Evolutionary conservation across 2,113 vertebrate species (phyloP).

Genomic region (Leucopsar rothschildi): DNA sequence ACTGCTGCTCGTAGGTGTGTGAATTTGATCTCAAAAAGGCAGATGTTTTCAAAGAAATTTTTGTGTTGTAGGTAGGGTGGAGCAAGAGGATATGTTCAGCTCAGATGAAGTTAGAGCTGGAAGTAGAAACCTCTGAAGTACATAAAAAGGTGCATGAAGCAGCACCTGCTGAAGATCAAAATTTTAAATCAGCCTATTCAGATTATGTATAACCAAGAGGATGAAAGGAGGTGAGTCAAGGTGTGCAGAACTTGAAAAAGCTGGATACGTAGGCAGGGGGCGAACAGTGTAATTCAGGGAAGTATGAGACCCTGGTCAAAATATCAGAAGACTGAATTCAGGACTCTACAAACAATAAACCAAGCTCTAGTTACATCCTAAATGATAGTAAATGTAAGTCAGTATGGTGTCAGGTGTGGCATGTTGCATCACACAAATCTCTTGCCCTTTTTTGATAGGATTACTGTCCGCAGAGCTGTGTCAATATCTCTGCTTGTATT

Average conservation of each 20-base stretch:
- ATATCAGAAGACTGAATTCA: not conserved
- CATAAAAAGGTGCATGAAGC: not conserved
- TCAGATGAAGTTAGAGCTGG: not conserved
- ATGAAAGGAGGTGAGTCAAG: not conserved
- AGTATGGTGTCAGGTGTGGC: not conserved
- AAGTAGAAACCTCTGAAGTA: not conserved
- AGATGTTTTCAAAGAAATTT: not conserved
- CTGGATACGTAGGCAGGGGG: not conserved
- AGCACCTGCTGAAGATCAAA: not conserved
- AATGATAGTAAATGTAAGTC: not conserved
- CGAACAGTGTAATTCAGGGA: not conserved
- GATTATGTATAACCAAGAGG: not conserved
- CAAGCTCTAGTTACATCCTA: not conserved
- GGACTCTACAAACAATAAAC: not conserved
- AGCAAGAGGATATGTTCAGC: not conserved
- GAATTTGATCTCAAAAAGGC: not conserved
- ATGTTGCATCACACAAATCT: not conserved
- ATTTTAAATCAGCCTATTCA: not conserved
- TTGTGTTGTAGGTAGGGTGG: not conserved
- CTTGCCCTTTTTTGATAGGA: not conserved
- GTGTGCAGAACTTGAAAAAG: not conserved
- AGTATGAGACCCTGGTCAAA: not conserved
- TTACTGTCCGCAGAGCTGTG: not conserved
- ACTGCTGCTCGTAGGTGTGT: not conserved
- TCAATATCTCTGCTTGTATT: accelerated